phyloP scores from a whole-genome alignment of 2,113 vertebrate genomes.

The Erpornis zantholeuca region DNA sequence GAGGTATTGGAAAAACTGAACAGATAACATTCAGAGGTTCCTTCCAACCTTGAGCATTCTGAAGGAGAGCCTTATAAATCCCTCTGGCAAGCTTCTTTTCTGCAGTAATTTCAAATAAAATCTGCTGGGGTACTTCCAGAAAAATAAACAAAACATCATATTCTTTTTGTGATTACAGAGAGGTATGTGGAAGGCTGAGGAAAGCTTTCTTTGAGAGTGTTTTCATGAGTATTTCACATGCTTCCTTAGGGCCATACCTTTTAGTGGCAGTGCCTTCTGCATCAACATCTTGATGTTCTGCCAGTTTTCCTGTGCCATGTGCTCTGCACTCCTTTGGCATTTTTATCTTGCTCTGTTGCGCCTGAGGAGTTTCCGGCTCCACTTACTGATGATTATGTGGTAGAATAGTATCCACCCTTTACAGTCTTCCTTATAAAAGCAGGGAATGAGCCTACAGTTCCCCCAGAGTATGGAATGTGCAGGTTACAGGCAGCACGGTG shows the following conservation, averaged over 20 bases:
- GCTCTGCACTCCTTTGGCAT: not conserved
- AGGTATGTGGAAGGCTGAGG: not conserved
- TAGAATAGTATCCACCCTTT: not conserved
- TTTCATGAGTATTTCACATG: not conserved
- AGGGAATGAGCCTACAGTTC: not conserved
- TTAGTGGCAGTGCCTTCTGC: not conserved
- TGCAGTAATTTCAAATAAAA: not conserved
- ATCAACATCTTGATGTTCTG: not conserved
- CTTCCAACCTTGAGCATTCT: not conserved
- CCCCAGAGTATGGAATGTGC: not conserved
- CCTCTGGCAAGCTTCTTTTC: not conserved
- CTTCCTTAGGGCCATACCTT: constrained; percentile 12
- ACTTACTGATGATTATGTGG: not conserved
- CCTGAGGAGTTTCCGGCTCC: constrained; percentile 21
- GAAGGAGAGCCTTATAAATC: not conserved
- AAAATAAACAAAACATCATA: not conserved
- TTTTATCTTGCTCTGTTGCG: constrained; percentile 8
- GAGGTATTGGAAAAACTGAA: not conserved
- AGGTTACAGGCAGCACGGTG: accelerated
- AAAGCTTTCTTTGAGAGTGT: not conserved
- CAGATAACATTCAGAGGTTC: not conserved
- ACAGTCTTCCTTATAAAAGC: not conserved
- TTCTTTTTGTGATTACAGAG: not conserved
- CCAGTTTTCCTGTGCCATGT: constrained; percentile 15
- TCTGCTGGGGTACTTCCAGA: not conserved